A percentile compares a stretch with the other conserved stretches of the same genome.
Evolutionary conservation across 1,140 invertebrate species (phyloP).

Genomic region (Bactericera cockerelli): DNA sequence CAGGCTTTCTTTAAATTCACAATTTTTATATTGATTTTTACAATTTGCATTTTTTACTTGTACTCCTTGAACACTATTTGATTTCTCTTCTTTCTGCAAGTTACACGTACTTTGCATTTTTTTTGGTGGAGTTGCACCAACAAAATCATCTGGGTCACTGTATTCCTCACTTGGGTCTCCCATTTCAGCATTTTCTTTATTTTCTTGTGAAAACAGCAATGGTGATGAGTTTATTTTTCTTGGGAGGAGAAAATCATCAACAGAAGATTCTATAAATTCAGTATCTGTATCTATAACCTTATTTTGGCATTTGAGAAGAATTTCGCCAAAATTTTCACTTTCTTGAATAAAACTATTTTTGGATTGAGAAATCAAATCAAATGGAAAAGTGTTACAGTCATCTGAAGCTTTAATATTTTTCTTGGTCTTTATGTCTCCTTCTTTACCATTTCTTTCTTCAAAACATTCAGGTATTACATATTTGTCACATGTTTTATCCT

Average conservation of each 20-base stretch:
- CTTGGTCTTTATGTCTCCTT: not conserved
- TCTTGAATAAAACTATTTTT: not conserved
- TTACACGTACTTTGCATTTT: not conserved
- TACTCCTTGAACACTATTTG: not conserved
- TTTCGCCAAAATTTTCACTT: not conserved
- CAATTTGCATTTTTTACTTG: not conserved
- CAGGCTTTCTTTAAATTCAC: not conserved
- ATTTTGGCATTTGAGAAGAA: too few species aligned
- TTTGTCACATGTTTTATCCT: not conserved
- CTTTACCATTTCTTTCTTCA: not conserved
- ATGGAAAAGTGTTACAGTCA: not conserved
- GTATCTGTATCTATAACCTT: too few species aligned
- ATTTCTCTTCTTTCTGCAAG: not conserved
- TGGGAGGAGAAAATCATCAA: not conserved
- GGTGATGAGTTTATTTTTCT: not conserved
- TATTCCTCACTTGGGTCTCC: not conserved
- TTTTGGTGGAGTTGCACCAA: not conserved
- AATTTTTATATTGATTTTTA: not conserved
- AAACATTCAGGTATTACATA: not conserved
- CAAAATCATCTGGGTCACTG: not conserved
- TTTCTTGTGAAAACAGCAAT: not conserved
- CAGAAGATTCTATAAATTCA: not conserved
- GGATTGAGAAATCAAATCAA: not conserved
- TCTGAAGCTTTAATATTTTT: not conserved
- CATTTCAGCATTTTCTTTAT: not conserved